Conservation (phyloP, 1,140 invertebrate genomes). For the Leucophenga varia region DNA sequence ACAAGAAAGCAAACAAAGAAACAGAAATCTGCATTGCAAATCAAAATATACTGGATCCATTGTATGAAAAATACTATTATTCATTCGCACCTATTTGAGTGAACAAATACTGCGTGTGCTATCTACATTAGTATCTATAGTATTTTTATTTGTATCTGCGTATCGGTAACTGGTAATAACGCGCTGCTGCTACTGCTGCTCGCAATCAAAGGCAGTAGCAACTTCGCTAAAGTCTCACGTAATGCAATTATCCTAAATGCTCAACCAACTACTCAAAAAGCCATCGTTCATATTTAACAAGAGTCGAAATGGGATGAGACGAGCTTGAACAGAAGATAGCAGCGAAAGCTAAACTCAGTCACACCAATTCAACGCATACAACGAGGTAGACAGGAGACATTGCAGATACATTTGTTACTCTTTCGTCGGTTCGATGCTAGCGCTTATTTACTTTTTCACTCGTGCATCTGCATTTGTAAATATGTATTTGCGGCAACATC, state of each 20-base stretch:
- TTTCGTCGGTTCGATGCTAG: no score
- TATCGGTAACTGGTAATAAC: not conserved
- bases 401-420: no score
- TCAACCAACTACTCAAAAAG: constrained; percentile 54
- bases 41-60: no score
- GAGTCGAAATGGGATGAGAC: constrained; percentile 12
- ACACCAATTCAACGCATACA: no score
- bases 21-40: no score
- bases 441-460: no score
- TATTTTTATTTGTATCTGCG: constrained; percentile 20
- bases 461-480: no score
- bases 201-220: constrained; percentile 21
- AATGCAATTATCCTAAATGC: constrained; percentile 54
- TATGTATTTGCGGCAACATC: no score
- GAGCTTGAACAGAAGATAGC: constrained; percentile 9
- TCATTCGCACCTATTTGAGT: no score
- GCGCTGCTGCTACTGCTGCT: not conserved
- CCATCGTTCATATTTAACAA: constrained; percentile 55
- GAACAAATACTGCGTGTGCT: constrained; percentile 38
- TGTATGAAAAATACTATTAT: no score
- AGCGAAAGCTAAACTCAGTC: constrained; percentile 23
- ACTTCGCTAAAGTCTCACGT: constrained; percentile 19
- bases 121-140: constrained; percentile 13
- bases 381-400: no score
- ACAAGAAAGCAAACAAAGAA: no score